Evolutionary conservation across 2,113 vertebrate species (phyloP).

Genomic region (Cyprinodon tularosa): DNA sequence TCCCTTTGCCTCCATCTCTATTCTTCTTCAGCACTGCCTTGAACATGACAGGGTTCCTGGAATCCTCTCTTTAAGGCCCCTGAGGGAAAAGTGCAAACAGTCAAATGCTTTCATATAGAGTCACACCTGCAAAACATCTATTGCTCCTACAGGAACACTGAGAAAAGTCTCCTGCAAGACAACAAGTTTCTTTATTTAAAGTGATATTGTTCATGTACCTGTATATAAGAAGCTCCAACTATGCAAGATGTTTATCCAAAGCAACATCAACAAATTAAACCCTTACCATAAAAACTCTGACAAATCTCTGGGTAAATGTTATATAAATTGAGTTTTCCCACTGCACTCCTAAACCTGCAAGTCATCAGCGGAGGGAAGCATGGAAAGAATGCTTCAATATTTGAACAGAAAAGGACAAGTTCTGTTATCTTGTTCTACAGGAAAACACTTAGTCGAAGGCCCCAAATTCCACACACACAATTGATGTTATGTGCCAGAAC

Average conservation of each 20-base stretch:
- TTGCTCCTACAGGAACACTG: slow-evolving; percentile 2
- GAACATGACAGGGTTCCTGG: slow-evolving; percentile 84
- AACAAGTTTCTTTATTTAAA: not conserved
- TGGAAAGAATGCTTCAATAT: slow-evolving; percentile 82
- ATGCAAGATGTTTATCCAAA: not conserved
- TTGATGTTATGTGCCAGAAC: slow-evolving; percentile 81
- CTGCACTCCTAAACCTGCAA: slow-evolving; percentile 63
- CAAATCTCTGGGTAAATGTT: slow-evolving; percentile 34
- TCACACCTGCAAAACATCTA: slow-evolving; percentile 7
- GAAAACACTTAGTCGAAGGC: slow-evolving; percentile 80
- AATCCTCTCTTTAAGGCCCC: slow-evolving; percentile 55
- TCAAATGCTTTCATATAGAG: slow-evolving; percentile 8
- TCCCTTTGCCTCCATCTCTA: slow-evolving; percentile 91
- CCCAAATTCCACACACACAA: slow-evolving; percentile 85
- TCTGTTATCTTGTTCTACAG: slow-evolving; percentile 79
- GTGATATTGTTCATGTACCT: slow-evolving; percentile 7
- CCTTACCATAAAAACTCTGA: slow-evolving; percentile 37
- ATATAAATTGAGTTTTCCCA: slow-evolving; percentile 71
- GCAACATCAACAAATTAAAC: slow-evolving; percentile 43
- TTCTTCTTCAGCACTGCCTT: slow-evolving; percentile 98
- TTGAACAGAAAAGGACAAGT: slow-evolving; percentile 78
- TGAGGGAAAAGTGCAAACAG: slow-evolving; percentile 35
- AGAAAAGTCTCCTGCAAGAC: not conserved
- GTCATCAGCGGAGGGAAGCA: slow-evolving; percentile 64
- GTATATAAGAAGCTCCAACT: slow-evolving; percentile 26